Conservation (phyloP, 2,113 vertebrate species). For the Probosciger aterrimus region DNA sequence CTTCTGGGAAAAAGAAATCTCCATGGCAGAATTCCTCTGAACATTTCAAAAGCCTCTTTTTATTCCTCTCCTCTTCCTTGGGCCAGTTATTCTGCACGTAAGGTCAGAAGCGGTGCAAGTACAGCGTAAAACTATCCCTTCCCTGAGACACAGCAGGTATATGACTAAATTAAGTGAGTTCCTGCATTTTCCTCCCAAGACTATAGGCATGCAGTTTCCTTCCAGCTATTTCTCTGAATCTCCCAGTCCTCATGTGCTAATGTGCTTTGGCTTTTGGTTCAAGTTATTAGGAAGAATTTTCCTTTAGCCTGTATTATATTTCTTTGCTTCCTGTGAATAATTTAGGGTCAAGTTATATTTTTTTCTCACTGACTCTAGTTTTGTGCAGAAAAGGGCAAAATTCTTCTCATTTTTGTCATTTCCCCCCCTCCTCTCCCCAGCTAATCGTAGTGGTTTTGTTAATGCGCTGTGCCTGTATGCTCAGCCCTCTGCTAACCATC, state of each 20-base stretch:
- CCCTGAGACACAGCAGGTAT: not conserved
- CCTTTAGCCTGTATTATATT: conserved; percentile 1
- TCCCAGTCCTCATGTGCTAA: not conserved
- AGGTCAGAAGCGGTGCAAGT: not conserved
- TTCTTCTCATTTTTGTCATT: conserved; percentile 12
- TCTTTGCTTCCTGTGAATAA: conserved; percentile 16
- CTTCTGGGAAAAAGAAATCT: not conserved
- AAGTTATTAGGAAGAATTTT: not conserved
- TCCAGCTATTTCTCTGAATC: not conserved
- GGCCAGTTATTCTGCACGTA: not conserved
- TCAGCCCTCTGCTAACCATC: not conserved
- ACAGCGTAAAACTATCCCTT: not conserved
- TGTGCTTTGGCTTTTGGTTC: not conserved
- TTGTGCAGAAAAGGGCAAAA: not conserved
- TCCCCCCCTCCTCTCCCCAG: not conserved
- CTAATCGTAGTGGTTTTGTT: not conserved
- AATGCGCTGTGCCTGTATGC: not conserved
- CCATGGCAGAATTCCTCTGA: not conserved
- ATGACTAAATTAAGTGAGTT: not conserved
- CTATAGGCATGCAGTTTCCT: not conserved
- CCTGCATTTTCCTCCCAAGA: not conserved
- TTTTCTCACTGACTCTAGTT: not conserved
- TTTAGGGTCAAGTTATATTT: not conserved
- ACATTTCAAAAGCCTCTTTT: not conserved
- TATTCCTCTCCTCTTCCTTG: not conserved